phyloP scores from a whole-genome alignment of 2,888 invertebrate species.

The Argynnis bischoffii region DNA sequence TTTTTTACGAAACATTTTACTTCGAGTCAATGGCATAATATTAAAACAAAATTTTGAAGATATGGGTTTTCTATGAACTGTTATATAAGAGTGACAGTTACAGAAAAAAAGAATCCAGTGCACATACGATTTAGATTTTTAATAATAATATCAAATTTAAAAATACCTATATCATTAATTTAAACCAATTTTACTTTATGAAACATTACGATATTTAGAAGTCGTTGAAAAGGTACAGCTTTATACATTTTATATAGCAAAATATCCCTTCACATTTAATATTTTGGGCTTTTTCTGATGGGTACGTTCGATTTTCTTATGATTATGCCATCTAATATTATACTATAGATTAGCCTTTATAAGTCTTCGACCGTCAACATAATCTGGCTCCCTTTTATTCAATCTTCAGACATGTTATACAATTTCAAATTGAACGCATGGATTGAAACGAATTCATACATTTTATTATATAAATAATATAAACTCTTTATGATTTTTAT shows the following conservation, averaged over 20 bases:
- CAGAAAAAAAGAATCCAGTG: too few species aligned
- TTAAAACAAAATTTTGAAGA: too few species aligned
- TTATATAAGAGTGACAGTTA: too few species aligned
- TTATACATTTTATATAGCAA: not conserved
- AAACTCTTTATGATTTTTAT: not conserved
- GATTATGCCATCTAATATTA: conserved; percentile 33
- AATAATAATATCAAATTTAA: too few species aligned
- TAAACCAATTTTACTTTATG: too few species aligned
- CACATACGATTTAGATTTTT: too few species aligned
- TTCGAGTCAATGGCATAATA: too few species aligned
- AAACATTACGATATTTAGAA: too few species aligned
- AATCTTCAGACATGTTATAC: conserved; percentile 23
- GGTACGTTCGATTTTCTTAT: conserved; percentile 20
- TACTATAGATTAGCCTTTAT: conserved; percentile 28
- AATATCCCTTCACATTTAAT: not conserved
- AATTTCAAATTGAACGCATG: conserved; percentile 17
- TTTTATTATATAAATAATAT: not conserved
- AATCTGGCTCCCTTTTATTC: conserved; percentile 22
- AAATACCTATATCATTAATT: too few species aligned
- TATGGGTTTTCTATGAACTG: too few species aligned
- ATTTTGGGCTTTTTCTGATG: conserved; percentile 1
- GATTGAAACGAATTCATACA: conserved; percentile 8
- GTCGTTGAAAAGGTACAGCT: too few species aligned
- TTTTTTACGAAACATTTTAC: too few species aligned
- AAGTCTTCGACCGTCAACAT: conserved; percentile 15